Conservation (phyloP, 2,888 invertebrate species). For the Endomychus coccineus region DNA sequence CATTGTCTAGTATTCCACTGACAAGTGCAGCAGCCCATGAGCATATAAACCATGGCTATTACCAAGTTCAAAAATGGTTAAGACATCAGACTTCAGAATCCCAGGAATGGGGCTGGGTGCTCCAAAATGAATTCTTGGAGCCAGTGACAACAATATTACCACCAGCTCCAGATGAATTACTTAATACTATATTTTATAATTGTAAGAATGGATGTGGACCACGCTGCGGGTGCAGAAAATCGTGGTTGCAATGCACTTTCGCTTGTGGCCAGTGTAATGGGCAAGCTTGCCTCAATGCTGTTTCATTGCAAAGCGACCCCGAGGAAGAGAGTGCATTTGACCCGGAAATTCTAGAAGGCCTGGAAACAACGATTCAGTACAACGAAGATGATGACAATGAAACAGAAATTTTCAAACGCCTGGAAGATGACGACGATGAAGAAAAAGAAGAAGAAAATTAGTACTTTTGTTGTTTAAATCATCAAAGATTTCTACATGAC, state of each 20-base stretch:
- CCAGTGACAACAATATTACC: too few relatives aligned
- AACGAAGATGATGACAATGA: slow-evolving; percentile 17
- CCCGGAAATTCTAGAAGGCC: slow-evolving; percentile 16
- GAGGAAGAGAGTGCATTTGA: slow-evolving; percentile 15
- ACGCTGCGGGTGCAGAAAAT: too few relatives aligned
- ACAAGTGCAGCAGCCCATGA: slow-evolving; percentile 18
- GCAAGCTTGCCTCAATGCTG: slow-evolving; percentile 2
- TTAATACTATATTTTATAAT: slow-evolving; percentile 26
- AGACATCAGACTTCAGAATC: slow-evolving; percentile 22
- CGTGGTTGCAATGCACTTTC: slow-evolving; percentile 22
- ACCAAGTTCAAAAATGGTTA: too few relatives aligned
- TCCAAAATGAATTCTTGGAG: too few relatives aligned
- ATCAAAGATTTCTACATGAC: too few relatives aligned
- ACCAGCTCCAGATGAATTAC: slow-evolving; percentile 26
- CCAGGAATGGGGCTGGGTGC: slow-evolving; percentile 23
- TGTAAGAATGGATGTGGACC: too few relatives aligned
- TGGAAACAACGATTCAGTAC: slow-evolving; percentile 13
- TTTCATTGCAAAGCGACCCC: slow-evolving; percentile 4
- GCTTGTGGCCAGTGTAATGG: slow-evolving; percentile 23
- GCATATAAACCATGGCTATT: too few relatives aligned
- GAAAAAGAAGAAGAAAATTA: too few relatives aligned
- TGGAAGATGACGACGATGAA: too few relatives aligned
- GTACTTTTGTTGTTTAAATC: too few relatives aligned
- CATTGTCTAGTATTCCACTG: slow-evolving; percentile 33
- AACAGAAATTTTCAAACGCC: too few relatives aligned